Percentiles rank a stretch among this genome's conserved stretches.
These are phyloP conservation scores for Monodelphis domestica DNA, from an alignment of 2,797 vertebrate species.

Conservation along the genomic window DNA sequence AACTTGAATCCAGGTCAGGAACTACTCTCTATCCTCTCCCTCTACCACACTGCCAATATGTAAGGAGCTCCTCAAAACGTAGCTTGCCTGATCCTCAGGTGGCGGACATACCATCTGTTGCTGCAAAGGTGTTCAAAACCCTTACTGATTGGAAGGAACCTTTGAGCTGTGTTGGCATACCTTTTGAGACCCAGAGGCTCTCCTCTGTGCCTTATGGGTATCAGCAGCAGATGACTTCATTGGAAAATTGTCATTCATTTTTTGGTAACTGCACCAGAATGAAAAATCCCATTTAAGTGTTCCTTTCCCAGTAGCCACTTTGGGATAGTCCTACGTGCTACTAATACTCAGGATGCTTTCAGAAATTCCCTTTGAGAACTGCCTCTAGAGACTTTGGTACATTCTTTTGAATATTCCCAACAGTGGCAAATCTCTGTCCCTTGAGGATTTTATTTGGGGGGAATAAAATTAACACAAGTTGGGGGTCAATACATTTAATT, in stretches of 20 bases:
- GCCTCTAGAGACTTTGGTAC: not conserved
- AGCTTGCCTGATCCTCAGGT: not conserved
- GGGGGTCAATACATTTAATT: not conserved
- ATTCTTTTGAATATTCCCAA: not conserved
- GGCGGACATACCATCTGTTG: not conserved
- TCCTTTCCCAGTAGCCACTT: not conserved
- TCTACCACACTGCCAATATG: not conserved
- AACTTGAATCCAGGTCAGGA: not conserved
- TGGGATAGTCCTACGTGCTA: not conserved
- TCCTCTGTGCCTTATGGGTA: not conserved
- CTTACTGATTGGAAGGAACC: not conserved
- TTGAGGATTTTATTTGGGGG: not conserved
- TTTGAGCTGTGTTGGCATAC: not conserved
- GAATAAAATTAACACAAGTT: not conserved
- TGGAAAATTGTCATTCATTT: not conserved
- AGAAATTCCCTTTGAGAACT: not conserved
- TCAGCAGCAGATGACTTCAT: not conserved
- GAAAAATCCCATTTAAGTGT: not conserved
- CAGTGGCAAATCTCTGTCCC: not conserved
- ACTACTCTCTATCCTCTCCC: not conserved
- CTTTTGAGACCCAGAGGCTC: not conserved
- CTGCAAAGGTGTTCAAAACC: not conserved
- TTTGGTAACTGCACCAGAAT: not conserved
- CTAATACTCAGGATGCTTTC: not conserved
- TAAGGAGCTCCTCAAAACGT: not conserved